These are phyloP conservation scores for Todiramphus saurophagus DNA, from an alignment of 2,113 vertebrate species.

Conservation along the genomic window DNA sequence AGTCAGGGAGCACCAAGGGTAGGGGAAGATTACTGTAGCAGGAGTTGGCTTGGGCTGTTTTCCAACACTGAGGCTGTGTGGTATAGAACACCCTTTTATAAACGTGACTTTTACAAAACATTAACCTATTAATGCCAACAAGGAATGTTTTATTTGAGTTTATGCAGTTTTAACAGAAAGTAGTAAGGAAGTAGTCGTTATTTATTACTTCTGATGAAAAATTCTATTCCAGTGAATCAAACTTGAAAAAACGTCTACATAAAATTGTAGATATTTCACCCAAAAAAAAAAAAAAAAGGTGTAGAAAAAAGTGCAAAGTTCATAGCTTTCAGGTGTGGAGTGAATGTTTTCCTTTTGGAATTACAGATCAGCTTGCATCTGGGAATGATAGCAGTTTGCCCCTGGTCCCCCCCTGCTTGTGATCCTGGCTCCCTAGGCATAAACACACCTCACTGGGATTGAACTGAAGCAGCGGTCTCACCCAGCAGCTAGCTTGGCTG, in stretches of 20 bases:
- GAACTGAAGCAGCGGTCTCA: background rate
- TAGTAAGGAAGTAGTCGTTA: background rate
- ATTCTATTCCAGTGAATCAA: background rate
- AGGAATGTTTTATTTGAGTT: background rate
- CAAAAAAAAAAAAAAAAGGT: background rate
- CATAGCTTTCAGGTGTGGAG: background rate
- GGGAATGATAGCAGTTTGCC: background rate
- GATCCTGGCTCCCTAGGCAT: background rate
- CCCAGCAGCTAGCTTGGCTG: background rate
- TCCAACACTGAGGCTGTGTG: background rate
- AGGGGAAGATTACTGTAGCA: background rate
- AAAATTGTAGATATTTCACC: background rate
- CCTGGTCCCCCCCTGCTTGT: background rate
- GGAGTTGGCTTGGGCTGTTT: slow-evolving; percentile 7
- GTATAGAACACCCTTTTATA: background rate
- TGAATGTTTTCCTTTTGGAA: background rate
- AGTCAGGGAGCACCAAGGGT: background rate
- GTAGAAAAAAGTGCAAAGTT: background rate
- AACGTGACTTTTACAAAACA: background rate
- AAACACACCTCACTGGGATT: background rate
- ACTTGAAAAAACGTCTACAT: background rate
- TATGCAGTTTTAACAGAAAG: background rate
- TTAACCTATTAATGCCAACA: background rate
- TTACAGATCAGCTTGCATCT: background rate
- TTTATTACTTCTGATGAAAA: background rate